Evolutionary conservation across 2,888 invertebrate genomes (phyloP), one percentile per base, ranked within the genome.

Genomic region (Netelia virgata): DNA sequence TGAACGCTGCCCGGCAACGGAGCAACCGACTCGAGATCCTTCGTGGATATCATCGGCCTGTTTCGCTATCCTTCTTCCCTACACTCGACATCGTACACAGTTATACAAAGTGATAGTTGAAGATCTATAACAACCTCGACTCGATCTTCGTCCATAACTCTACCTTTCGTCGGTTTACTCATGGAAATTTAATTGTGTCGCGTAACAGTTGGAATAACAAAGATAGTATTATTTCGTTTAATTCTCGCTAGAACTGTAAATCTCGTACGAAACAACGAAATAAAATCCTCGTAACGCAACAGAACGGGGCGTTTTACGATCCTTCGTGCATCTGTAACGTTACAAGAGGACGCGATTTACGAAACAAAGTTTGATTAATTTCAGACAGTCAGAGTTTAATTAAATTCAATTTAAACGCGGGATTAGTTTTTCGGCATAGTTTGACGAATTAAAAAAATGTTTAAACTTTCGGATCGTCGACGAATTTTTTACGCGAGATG

Each of bases 41-140:
- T 8, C 1, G 84, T 63, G 74, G 74, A 74, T 82, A 78, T 70
- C 23, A 78, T 78, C 69, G 59, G 69, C 63, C 69, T 50, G 41
- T 77, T 77, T 18, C 61, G 6, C 59, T 28, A 55, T 14, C 18
- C 70, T 66, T 41, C 69, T 64, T 41, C 36, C 16, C 61, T 57
- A 63, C 68, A 63, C 66, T 28, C 3, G 28, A 57, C 63, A 55
- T 9, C 57, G 47, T 59, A 63, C 57, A 64, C 41, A 11, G 14
- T n/a, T 18, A 14, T 16, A 69, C n/a, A 11, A 43, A 72, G 41
- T 28, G 20, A 47, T 47, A 28, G 28, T 28, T 28, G 28, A 28
- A 28, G 28, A 28, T 28, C 3, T 9, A 57, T 57, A 16, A 57
- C 57, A 57, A 18, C 10, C 57, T 18, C 18, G 10, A 57, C 68